Base-by-base conservation (phyloP, 2,797 vertebrate species). In the Alfaro cultratus region DNA sequence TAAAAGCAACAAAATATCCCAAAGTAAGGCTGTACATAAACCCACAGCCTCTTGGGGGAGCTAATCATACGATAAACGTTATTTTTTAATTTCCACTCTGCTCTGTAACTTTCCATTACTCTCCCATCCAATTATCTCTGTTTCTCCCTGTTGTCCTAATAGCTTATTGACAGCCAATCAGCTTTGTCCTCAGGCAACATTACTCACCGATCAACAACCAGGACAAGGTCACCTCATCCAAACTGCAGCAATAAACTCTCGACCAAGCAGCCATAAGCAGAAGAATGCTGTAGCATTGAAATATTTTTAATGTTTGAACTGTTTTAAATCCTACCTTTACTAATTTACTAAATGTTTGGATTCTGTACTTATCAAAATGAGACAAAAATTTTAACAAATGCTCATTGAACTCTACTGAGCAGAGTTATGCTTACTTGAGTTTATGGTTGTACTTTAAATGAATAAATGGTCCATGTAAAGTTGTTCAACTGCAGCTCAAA, bases 181-280 rank as follows among this genome's bases (percentile, higher is more conserved):
- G 91, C 84, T 78, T 81, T 87, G 80, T 94, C 96, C 95, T 89
- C 46, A 86, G 95, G 96, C 90, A 10, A 89, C 85, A 87, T 82
- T 75, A 80, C 86, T 90, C 92, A 92, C 90, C 88, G 57, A 94
- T 94, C 94, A 92, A 79, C 91, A 96, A 96, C 83, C 95, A 94
- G 96, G 96, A 94, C 97, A 97, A 97, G 97, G 97, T 97, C 97
- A 92, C 90, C 87, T 21, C 68, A 75, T 80, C 75, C 62, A 43
- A 75, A 80, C 79, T 60, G 77, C 12, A 68, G 10, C 21, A 13
- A 53, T 83, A 85, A 77, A 80, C 72, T 49, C 39, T 36, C 67
- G 53, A 10, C 12, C 67, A 62, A n/a, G 31, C 67, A 77, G 6
- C 67, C 41, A 31, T 70, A 74, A 18, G 71, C 10, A 75, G 80